Evolutionary conservation across 2,888 invertebrate genomes (phyloP).

Genomic region (Linyphia triangularis): DNA sequence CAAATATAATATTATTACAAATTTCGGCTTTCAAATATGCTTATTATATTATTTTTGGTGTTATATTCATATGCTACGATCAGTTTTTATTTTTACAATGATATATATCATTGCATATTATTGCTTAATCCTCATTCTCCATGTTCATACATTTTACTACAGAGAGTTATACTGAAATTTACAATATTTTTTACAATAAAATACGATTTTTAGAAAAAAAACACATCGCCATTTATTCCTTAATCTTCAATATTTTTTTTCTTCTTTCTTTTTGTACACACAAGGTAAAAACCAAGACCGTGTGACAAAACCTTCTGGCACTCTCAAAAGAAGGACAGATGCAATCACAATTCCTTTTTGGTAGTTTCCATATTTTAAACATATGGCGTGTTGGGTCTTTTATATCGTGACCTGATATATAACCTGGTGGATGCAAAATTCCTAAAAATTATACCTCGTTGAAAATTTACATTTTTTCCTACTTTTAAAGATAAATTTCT

Average conservation of each 20-base stretch:
- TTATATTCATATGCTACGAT: too few species aligned
- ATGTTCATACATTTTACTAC: too few species aligned
- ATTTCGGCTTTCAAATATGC: too few species aligned
- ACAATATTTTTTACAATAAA: too few species aligned
- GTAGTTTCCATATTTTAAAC: background rate
- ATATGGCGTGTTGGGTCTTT: conserved; percentile 23
- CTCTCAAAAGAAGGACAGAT: conserved; percentile 1
- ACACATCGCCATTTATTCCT: too few species aligned
- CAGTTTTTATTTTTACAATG: too few species aligned
- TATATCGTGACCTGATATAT: conserved; percentile 26
- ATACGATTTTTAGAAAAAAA: too few species aligned
- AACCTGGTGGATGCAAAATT: background rate
- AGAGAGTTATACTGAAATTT: too few species aligned
- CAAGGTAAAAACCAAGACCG: background rate
- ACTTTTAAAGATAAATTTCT: conserved; percentile 20
- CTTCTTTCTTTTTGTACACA: background rate
- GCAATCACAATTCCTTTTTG: conserved; percentile 32
- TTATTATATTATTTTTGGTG: too few species aligned
- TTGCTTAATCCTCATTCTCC: too few species aligned
- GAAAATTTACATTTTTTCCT: conserved; percentile 57
- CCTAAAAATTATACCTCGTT: conserved; percentile 45
- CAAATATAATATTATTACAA: too few species aligned
- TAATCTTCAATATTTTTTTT: background rate
- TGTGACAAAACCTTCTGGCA: background rate
- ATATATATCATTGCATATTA: too few species aligned